These are phyloP conservation scores for Fringilla coelebs DNA, from an alignment of 2,797 vertebrate species.

Conservation along the genomic window DNA sequence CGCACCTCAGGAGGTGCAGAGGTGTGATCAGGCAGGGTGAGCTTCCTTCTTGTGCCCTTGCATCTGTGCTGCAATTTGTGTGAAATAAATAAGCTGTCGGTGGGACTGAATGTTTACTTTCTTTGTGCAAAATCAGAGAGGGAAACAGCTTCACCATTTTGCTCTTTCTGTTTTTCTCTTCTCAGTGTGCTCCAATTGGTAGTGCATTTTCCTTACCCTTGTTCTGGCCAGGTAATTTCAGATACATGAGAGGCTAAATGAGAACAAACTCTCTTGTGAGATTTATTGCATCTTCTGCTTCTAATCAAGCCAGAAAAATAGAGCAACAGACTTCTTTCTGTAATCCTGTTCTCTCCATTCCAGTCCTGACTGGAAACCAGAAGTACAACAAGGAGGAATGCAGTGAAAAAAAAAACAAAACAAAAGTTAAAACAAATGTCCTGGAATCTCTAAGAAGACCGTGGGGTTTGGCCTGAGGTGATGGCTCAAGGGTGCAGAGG, in stretches of 20 bases:
- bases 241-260: not conserved
- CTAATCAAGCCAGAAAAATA: conserved; percentile 47
- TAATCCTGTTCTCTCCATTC: conserved; percentile 37
- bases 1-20: not conserved
- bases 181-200: not conserved
- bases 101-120: not conserved
- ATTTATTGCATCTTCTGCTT: conserved; percentile 60
- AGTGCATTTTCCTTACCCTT: not conserved
- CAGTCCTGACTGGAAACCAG: conserved; percentile 23
- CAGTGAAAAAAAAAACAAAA: not conserved
- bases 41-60: not conserved
- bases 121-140: not conserved
- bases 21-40: not conserved
- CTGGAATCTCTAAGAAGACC: not conserved
- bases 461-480: not conserved
- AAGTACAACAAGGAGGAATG: conserved; percentile 50
- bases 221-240: conserved; percentile 7
- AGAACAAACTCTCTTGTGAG: conserved; percentile 27
- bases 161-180: not conserved
- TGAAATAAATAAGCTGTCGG: conserved; percentile 34
- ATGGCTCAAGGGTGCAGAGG: not conserved
- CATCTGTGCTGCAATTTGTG: not conserved
- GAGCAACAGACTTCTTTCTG: conserved; percentile 22
- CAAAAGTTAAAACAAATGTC: conserved; percentile 8
- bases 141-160: not conserved